phyloP scores from a whole-genome alignment of 2,888 invertebrate genomes.

The Ochropleura plecta region DNA sequence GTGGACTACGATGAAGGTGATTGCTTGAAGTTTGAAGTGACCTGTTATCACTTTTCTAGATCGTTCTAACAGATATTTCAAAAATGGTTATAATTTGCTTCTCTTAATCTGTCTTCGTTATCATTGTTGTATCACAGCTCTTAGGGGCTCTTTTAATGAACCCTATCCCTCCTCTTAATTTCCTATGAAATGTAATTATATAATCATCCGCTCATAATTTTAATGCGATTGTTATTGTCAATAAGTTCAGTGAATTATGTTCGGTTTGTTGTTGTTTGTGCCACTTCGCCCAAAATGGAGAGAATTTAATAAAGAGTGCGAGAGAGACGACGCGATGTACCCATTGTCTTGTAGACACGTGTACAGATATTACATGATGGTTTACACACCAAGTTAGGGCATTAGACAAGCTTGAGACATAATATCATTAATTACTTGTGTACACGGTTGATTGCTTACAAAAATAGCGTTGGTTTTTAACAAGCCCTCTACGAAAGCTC shows the following conservation, averaged over 20 bases:
- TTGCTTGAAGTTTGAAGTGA: constrained; percentile 1
- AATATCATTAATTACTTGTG: constrained; percentile 34
- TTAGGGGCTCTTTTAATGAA: neutral
- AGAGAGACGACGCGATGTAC: neutral
- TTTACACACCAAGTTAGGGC: neutral
- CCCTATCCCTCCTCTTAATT: neutral
- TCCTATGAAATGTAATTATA: constrained; percentile 27
- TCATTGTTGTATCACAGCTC: constrained; percentile 1
- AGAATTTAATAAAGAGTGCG: constrained; percentile 4
- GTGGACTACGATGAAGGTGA: constrained; percentile 1
- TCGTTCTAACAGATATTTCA: neutral
- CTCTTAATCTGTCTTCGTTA: neutral
- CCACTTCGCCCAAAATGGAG: neutral
- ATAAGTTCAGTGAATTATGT: constrained; percentile 38
- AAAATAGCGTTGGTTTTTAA: constrained; percentile 10
- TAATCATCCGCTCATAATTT: constrained; percentile 21
- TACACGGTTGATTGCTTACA: constrained; percentile 16
- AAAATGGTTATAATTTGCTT: constrained; percentile 1
- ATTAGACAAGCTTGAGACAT: neutral
- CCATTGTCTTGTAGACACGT: neutral
- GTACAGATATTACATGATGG: constrained; percentile 8
- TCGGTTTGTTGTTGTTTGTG: constrained; percentile 49
- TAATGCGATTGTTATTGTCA: constrained; percentile 32
- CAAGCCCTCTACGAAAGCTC: neutral
- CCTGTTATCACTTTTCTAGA: neutral